Percentiles rank a stretch among this genome's conserved stretches.
Conservation (phyloP, 2,797 vertebrate genomes). For the Craterocephalus amniculus region DNA sequence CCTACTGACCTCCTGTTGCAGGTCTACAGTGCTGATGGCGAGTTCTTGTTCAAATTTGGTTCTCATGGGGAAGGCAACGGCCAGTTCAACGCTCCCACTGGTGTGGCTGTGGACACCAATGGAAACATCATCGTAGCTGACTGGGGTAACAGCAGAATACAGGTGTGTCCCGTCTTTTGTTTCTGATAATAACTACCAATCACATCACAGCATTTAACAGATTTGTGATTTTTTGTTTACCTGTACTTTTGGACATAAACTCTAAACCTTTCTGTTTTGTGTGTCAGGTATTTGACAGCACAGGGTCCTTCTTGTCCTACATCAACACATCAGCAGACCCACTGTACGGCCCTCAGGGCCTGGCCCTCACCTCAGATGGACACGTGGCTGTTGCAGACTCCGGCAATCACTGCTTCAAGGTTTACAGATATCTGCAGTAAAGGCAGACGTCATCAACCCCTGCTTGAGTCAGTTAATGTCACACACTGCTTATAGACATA, state of each 20-base stretch:
- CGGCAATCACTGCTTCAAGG: slow-evolving; percentile 98
- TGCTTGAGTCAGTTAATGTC: slow-evolving; percentile 21
- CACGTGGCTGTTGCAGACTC: slow-evolving; percentile 97
- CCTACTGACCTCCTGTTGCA: slow-evolving; percentile 56
- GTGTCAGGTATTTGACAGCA: slow-evolving; percentile 92
- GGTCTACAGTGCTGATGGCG: slow-evolving; percentile 95
- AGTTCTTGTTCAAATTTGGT: slow-evolving; percentile 97
- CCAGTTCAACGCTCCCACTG: slow-evolving; percentile 96
- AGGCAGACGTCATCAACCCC: slow-evolving; percentile 15
- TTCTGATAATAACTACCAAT: background rate
- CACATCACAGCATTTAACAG: background rate
- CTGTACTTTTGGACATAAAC: background rate
- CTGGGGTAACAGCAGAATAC: slow-evolving; percentile 98
- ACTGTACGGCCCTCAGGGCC: slow-evolving; percentile 93
- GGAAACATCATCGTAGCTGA: slow-evolving; percentile 98
- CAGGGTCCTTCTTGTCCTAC: slow-evolving; percentile 96
- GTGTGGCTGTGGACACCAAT: slow-evolving; percentile 92
- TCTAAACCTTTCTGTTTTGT: background rate
- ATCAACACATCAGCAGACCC: slow-evolving; percentile 97
- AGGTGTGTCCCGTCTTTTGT: slow-evolving; percentile 76
- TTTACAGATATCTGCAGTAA: slow-evolving; percentile 96
- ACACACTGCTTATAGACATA: slow-evolving; percentile 26
- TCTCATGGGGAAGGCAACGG: slow-evolving; percentile 97
- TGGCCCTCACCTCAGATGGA: slow-evolving; percentile 95
- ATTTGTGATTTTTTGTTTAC: background rate